These are phyloP conservation scores for Odontophorus gujanensis DNA, from an alignment of 2,113 vertebrate species.

Conservation along the genomic window DNA sequence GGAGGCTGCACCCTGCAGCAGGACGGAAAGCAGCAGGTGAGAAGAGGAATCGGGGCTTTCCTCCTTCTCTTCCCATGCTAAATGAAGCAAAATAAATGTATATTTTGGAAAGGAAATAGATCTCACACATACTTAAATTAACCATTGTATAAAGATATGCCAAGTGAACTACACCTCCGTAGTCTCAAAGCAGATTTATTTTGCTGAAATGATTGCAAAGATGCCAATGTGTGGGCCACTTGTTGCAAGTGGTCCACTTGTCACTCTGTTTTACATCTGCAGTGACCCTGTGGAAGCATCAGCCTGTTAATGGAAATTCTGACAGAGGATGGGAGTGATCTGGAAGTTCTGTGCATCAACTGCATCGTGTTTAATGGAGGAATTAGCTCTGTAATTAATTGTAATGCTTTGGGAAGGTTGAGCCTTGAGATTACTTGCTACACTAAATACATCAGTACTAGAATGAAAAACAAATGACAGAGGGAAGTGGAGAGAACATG, in stretches of 20 bases:
- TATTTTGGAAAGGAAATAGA: neutral
- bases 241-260: neutral
- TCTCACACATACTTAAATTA: neutral
- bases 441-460: neutral
- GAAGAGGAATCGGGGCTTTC: fast-evolving
- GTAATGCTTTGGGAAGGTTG: neutral
- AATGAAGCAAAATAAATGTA: fast-evolving
- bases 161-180: neutral
- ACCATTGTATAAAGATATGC: neutral
- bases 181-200: neutral
- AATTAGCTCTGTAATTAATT: neutral
- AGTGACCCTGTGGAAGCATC: neutral
- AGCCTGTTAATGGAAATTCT: neutral
- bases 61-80: neutral
- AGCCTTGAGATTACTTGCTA: neutral
- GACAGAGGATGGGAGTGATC: neutral
- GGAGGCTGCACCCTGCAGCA: neutral
- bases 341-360: neutral
- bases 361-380: neutral
- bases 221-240: fast-evolving
- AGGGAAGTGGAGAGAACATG: neutral
- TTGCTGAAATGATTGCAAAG: neutral
- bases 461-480: neutral
- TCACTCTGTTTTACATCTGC: neutral
- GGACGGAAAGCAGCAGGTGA: neutral